Evolutionary conservation across 2,113 vertebrate species (phyloP).

Genomic region (Oncorhynchus mykiss): DNA sequence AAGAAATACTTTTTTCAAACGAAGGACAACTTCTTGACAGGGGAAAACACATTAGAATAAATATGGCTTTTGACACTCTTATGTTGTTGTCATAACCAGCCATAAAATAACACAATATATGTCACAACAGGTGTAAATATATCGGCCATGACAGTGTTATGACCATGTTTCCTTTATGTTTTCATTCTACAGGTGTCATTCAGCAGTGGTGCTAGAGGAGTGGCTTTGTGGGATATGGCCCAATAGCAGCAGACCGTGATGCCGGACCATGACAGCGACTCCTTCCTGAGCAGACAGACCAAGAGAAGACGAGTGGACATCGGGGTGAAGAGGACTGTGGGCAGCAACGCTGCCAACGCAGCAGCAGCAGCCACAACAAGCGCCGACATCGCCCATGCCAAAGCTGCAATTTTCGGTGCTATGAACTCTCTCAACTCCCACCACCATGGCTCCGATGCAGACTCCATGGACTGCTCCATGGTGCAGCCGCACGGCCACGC

Average conservation of each 20-base stretch:
- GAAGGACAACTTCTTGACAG: no score
- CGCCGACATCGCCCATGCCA: constrained; percentile 91
- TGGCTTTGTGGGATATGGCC: constrained; percentile 96
- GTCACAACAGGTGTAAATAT: no score
- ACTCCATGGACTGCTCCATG: constrained; percentile 92
- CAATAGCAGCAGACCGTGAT: constrained; percentile 96
- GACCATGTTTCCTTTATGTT: constrained; percentile 73
- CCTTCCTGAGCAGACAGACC: constrained; percentile 99
- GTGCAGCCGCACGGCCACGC: constrained; percentile 82
- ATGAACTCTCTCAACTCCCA: constrained; percentile 86
- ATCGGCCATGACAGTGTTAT: no score
- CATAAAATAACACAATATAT: no score
- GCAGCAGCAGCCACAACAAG: constrained; percentile 50
- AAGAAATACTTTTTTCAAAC: no score
- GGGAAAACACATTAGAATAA: no score
- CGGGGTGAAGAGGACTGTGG: constrained; percentile 98
- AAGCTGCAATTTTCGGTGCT: constrained; percentile 94
- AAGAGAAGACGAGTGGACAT: constrained; percentile 99
- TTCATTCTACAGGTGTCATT: constrained; percentile 79
- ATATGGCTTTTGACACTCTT: no score
- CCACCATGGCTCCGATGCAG: constrained; percentile 93
- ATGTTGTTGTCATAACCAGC: no score
- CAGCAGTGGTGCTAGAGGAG: constrained; percentile 89
- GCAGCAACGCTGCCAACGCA: constrained; percentile 77
- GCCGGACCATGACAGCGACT: constrained; percentile 99